phyloP scores from a whole-genome alignment of 2,888 invertebrate species.

The Congeria kusceri region DNA sequence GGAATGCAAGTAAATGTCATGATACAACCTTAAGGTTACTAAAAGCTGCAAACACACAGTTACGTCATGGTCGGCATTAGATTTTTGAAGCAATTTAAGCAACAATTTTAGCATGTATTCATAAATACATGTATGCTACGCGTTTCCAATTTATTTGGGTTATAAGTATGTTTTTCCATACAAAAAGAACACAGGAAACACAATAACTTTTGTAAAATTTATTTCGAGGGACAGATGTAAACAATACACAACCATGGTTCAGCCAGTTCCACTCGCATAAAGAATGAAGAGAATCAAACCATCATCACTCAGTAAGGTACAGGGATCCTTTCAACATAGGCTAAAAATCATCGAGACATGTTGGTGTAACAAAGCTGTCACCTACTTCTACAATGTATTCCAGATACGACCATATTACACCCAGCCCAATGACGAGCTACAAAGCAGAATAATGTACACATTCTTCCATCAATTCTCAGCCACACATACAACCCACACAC shows the following conservation, averaged over 20 bases:
- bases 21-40: no score
- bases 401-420: background rate
- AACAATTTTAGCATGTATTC: no score
- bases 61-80: no score
- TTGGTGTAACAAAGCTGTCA: background rate
- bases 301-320: background rate
- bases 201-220: conserved; percentile 37
- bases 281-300: background rate
- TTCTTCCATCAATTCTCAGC: background rate
- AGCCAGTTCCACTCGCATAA: conserved; percentile 30
- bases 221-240: conserved; percentile 55
- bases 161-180: background rate
- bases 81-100: no score
- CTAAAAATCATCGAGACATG: background rate
- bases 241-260: conserved; percentile 57
- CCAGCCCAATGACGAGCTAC: background rate
- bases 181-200: background rate
- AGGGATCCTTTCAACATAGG: background rate
- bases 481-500: no score
- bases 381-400: background rate
- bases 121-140: no score
- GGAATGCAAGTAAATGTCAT: no score
- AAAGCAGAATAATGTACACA: background rate
- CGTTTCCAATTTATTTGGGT: no score
- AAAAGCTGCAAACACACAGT: no score